These are phyloP conservation scores for Equus quagga DNA, from an alignment of 2,113 vertebrate genomes.

Conservation along the genomic window DNA sequence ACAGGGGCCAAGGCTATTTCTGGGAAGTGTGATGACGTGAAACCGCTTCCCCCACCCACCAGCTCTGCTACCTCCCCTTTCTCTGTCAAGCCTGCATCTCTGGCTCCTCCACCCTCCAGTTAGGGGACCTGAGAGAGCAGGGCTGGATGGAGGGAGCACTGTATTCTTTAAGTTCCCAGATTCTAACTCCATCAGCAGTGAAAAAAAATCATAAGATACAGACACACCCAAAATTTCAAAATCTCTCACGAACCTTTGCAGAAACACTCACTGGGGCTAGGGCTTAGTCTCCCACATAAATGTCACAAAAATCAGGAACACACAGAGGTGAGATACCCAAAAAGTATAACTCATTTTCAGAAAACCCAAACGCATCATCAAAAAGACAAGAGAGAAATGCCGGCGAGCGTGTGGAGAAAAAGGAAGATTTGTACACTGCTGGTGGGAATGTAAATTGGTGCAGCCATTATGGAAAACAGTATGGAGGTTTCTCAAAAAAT, in stretches of 20 bases:
- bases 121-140: neutral
- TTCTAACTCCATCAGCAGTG: neutral
- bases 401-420: neutral
- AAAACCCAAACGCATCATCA: neutral
- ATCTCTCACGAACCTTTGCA: conserved; percentile 17
- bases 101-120: neutral
- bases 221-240: neutral
- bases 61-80: neutral
- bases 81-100: neutral
- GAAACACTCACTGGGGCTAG: neutral
- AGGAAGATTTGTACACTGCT: neutral
- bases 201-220: neutral
- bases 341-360: neutral
- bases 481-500: neutral
- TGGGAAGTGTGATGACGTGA: neutral
- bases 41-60: neutral
- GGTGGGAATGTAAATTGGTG: neutral
- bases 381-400: neutral
- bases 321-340: neutral
- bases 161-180: neutral
- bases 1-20: neutral
- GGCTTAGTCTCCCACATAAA: neutral
- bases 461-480: neutral
- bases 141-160: neutral
- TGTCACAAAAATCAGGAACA: neutral